These are phyloP conservation scores for Tridacna crocea DNA, from an alignment of 2,888 invertebrate genomes.

Conservation along the genomic window DNA sequence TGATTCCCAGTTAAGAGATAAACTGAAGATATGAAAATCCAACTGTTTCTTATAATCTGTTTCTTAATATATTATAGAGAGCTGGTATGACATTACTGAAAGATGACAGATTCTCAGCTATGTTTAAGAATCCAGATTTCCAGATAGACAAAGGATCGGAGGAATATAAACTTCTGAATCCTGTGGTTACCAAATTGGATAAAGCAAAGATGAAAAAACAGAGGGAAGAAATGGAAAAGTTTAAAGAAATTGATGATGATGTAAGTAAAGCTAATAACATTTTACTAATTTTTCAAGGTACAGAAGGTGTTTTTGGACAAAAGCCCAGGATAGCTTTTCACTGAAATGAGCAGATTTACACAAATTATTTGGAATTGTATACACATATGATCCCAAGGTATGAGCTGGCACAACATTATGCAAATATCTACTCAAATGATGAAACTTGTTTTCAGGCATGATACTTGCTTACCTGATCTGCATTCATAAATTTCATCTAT, in stretches of 20 bases:
- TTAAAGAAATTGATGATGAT: conserved; percentile 72
- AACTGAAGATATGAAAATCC: no score
- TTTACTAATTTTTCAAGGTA: not conserved
- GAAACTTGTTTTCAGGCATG: no score
- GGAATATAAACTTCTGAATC: conserved; percentile 93
- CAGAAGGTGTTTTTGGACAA: no score
- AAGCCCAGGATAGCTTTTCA: no score
- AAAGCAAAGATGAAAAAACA: conserved; percentile 84
- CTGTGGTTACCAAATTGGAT: conserved; percentile 93
- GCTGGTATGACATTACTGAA: conserved; percentile 87
- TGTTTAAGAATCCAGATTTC: conserved; percentile 97
- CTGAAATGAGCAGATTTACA: no score
- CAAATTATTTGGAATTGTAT: no score
- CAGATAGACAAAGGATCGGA: conserved; percentile 94
- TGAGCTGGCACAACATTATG: no score
- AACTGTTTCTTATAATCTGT: not conserved
- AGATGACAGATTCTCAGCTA: conserved; percentile 94
- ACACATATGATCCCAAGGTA: no score
- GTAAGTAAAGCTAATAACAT: not conserved
- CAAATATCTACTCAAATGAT: no score
- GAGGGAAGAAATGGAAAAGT: conserved; percentile 64
- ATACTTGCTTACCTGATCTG: no score
- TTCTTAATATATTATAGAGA: conserved; percentile 13
- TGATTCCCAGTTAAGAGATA: no score
- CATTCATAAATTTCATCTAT: no score